phyloP scores from a whole-genome alignment of 1,140 invertebrate species.

The Drosophila insularis region DNA sequence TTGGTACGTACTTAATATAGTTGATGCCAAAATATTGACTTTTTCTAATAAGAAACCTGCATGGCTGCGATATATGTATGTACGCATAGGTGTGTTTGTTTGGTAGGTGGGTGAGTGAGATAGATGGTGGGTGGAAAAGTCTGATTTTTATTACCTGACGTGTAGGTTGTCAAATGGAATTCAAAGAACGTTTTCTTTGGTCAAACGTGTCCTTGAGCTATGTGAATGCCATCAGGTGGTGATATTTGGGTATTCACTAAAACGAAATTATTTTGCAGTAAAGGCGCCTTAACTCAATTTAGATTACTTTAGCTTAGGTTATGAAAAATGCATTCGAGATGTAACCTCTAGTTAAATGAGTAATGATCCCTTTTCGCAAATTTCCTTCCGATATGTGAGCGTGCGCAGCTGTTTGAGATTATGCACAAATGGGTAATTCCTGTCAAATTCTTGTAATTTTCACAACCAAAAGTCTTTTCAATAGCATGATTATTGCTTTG shows the following conservation, averaged over 20 bases:
- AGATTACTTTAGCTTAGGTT: not conserved
- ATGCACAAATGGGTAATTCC: not conserved
- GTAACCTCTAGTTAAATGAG: not conserved
- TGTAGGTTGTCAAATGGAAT: conserved; percentile 4
- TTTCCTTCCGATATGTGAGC: not conserved
- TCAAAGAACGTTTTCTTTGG: not conserved
- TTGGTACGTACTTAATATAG: no score
- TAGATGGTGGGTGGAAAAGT: not conserved
- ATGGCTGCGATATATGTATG: no score
- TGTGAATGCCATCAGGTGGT: not conserved
- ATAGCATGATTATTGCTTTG: not conserved
- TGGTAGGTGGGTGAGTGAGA: not conserved
- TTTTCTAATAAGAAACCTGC: no score
- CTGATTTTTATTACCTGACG: not conserved
- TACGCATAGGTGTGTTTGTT: not conserved
- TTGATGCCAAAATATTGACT: no score
- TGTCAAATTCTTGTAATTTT: not conserved
- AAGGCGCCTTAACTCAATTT: not conserved
- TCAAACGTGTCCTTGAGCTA: not conserved
- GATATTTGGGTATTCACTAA: not conserved
- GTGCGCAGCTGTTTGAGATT: conserved; percentile 1
- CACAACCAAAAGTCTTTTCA: not conserved
- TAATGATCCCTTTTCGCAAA: not conserved
- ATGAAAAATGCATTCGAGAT: not conserved
- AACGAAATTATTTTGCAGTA: not conserved